These are phyloP conservation scores for Boloria selene DNA, from an alignment of 2,888 invertebrate species.

Conservation along the genomic window DNA sequence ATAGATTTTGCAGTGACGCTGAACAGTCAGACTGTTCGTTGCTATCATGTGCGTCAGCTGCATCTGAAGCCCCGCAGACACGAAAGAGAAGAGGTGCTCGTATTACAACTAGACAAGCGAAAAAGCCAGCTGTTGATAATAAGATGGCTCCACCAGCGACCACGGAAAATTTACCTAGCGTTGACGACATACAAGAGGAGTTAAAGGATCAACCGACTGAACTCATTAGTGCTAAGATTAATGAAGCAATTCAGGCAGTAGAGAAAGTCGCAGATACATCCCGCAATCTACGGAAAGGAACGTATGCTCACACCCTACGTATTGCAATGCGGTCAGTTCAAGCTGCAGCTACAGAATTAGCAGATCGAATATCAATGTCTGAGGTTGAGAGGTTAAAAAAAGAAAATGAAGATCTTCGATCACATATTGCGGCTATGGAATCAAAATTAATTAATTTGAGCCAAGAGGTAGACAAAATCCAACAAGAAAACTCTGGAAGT, in stretches of 20 bases:
- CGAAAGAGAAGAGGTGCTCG: too few relatives aligned
- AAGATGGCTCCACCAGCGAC: too few relatives aligned
- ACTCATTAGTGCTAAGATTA: too few relatives aligned
- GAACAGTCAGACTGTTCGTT: too few relatives aligned
- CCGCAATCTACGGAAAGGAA: neutral
- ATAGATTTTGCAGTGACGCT: too few relatives aligned
- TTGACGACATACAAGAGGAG: neutral
- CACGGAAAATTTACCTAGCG: neutral
- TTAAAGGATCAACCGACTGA: too few relatives aligned
- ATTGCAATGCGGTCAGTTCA: neutral
- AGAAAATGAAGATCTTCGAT: neutral
- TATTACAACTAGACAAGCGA: too few relatives aligned
- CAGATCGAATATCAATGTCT: neutral
- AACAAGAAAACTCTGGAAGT: neutral
- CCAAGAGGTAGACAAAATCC: neutral
- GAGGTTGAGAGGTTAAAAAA: neutral
- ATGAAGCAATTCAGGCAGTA: too few relatives aligned
- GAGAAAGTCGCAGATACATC: slow-evolving; percentile 4
- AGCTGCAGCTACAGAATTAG: slow-evolving; percentile 1
- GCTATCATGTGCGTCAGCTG: too few relatives aligned
- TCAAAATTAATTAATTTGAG: neutral
- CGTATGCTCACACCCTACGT: neutral
- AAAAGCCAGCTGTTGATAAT: too few relatives aligned
- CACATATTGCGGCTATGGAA: neutral
- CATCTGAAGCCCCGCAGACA: too few relatives aligned